Evolutionary conservation across 2,888 invertebrate species (phyloP), one percentile per base, ranked within the genome.

Genomic region (Acanthopleura granulata): DNA sequence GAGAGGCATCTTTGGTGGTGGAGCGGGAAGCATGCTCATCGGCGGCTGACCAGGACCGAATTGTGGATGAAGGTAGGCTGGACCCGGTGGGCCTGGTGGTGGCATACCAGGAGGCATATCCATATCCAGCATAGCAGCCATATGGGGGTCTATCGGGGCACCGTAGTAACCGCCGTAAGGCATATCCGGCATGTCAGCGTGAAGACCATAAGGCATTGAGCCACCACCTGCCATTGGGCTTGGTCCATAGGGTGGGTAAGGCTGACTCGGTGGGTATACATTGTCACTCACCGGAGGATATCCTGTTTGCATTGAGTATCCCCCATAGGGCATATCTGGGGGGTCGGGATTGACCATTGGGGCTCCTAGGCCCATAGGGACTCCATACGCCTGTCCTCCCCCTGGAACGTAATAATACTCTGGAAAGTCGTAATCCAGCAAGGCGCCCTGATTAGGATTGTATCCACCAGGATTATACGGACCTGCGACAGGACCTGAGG

Each of bases 101-200:
- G 57, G 18, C 57, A 57, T 57, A n/a, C n/a, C 57, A n/a, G 57
- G 57, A 57, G 57, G 57, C 22, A 57, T 57, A 57, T 57, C 57
- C 22, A 57, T 6, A 12, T 57, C 57, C 18, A 57, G 12, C 57
- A 57, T n/a, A 12, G 57, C 57, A 22, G 57, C 57, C 6, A 12
- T 57, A 18, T 57, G 57, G 18, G 57, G 57, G 57, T 22, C 22
- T 22, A 57, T 57, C 4, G 57, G 18, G 57, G 18, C 22, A n/a
- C 57, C 57, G 57, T 57, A 57, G n/a, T n/a, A 57, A 6, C 57
- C 57, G 6, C 57, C 12, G 12, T 57, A 57, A 6, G 57, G n/a
- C 57, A 57, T 57, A 57, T 57, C 57, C 3, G 57, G 18, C 22
- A 22, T 22, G 18, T 57, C 57, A n/a, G 57, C 6, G 57, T 57